A percentile compares a stretch with the other conserved stretches of the same genome.
These are phyloP conservation scores for Sphaerophoria rueppellii DNA, from an alignment of 2,888 invertebrate genomes.

Conservation along the genomic window DNA sequence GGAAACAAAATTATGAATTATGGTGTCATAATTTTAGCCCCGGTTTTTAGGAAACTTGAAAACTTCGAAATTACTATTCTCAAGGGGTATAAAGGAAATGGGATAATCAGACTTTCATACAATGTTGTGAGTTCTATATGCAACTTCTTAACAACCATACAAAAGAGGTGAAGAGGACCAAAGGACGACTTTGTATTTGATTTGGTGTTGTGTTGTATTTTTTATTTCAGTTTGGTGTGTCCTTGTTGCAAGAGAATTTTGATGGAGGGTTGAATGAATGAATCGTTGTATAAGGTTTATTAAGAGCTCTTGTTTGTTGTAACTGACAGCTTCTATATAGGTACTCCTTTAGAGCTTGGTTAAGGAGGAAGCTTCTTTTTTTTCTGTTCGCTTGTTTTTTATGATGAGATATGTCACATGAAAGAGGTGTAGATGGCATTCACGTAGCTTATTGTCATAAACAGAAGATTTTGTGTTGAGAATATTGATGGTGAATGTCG, in stretches of 20 bases:
- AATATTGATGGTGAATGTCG: constrained; percentile 26
- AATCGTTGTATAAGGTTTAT: constrained; percentile 51
- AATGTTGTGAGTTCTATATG: constrained; percentile 25
- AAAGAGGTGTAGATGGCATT: constrained; percentile 24
- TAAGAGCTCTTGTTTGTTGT: constrained; percentile 68
- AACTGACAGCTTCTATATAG: constrained; percentile 51
- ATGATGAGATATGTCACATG: neutral
- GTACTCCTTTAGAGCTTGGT: neutral
- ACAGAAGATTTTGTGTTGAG: constrained; percentile 18
- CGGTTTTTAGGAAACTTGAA: constrained; percentile 46
- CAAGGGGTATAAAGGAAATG: constrained; percentile 15
- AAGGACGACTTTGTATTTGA: neutral
- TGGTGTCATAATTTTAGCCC: constrained; percentile 62
- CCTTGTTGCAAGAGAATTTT: constrained; percentile 6
- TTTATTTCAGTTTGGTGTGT: constrained; percentile 3
- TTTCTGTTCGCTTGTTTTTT: neutral
- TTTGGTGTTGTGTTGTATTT: neutral
- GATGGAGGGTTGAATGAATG: constrained; percentile 58
- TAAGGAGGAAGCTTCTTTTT: constrained; percentile 19
- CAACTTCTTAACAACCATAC: constrained; percentile 30
- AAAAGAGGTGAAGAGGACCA: constrained; percentile 12
- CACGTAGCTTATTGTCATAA: constrained; percentile 29
- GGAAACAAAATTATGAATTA: constrained; percentile 51
- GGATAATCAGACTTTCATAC: constrained; percentile 1
- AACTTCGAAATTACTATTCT: constrained; percentile 67